Conservation (phyloP, 2,888 invertebrate genomes). For the Scaptomyza flava region DNA sequence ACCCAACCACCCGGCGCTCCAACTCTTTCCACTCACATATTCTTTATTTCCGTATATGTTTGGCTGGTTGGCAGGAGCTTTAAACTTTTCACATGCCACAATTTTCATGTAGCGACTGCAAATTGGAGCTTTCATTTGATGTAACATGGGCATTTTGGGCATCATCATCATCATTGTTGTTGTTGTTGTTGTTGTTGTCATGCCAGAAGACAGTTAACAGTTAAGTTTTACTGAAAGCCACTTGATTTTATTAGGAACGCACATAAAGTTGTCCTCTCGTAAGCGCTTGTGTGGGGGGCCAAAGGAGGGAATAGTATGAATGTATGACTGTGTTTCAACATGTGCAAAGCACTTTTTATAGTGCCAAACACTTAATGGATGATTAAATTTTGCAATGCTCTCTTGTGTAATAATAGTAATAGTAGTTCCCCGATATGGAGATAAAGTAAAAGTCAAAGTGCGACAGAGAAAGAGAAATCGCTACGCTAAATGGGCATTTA, state of each 20-base stretch:
- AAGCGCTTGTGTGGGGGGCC: slow-evolving; percentile 26
- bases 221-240: slow-evolving; percentile 73
- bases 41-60: slow-evolving; percentile 26
- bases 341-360: slow-evolving; percentile 43
- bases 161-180: slow-evolving; percentile 27
- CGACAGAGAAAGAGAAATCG: not conserved
- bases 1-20: slow-evolving; percentile 6
- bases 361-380: slow-evolving; percentile 58
- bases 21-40: slow-evolving; percentile 16
- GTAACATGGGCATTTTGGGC: slow-evolving; percentile 55
- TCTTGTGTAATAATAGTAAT: slow-evolving; percentile 17
- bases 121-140: slow-evolving; percentile 68
- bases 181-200: slow-evolving; percentile 2
- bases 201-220: slow-evolving; percentile 51
- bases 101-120: slow-evolving; percentile 43
- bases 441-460: slow-evolving; percentile 16
- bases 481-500: slow-evolving; percentile 19
- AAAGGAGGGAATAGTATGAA: too few species aligned
- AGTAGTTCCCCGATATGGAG: slow-evolving; percentile 10
- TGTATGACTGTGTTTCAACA: not conserved
- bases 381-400: slow-evolving; percentile 51
- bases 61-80: slow-evolving; percentile 30
- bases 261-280: slow-evolving; percentile 61
- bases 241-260: slow-evolving; percentile 75
- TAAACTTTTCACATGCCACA: slow-evolving; percentile 49